Base-by-base conservation (phyloP, 2,888 invertebrate genomes). In the Poecilobothrus nobilitatus region DNA sequence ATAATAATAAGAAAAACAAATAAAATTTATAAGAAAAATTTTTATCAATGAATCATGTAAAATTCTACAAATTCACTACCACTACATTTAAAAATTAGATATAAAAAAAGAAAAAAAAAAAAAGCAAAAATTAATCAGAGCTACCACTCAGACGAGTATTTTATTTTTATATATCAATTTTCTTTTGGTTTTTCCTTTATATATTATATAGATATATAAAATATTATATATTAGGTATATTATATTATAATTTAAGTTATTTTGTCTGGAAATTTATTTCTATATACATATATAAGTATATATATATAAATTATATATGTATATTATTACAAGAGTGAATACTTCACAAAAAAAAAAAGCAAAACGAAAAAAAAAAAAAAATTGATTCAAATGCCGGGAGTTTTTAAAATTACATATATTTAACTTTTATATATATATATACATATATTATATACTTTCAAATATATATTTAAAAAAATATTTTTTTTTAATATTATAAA, bases 1-100 rank as follows among this genome's bases (percentile, higher is more conserved):
- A 37, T 5, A 37, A 8, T 37, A 37, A 37, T 5, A 37, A 37
- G 12, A 37, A 37, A 37, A 37, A 37, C 34, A 34, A 34, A 34
- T 34, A 34, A 34, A 34, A 34, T 34, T 34, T 7, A 12, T 15
- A 44, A 12, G 18, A 27, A 27, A 27, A 27, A 2, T 27, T 27
- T 53, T 53, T 53, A 53, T 53, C 53, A 53, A 53, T 53, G 53
- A 53, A 53, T 53, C 53, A 53, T 53, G 18, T 53, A 18, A 53
- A 53, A 53, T 53, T 53, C 53, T 53, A 53, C 53, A 53, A 53
- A 53, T 53, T 53, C 53, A 53, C 18, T n/a, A 53, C 9, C 53
- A 27, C 27, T 27, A 53, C 53, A 53, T 18, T 53, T 15, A 37
- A 2, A 8, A 37, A 37, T 15, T 53, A 53, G 41, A 12, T 41